phyloP scores from a whole-genome alignment of 2,888 invertebrate genomes.

The Harpalus rufipes region DNA sequence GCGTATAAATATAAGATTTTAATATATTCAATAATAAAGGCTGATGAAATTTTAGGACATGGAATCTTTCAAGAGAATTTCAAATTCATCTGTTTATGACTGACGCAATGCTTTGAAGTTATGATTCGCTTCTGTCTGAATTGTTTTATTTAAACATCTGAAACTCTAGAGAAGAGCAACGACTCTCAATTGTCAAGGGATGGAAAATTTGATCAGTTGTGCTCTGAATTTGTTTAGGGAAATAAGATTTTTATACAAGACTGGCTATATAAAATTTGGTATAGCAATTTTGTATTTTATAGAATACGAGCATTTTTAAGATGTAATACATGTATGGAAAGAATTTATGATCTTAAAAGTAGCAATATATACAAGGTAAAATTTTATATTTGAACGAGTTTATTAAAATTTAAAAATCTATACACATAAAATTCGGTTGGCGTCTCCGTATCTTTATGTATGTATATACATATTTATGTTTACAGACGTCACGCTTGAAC shows the following conservation, averaged over 20 bases:
- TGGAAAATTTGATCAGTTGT: background rate
- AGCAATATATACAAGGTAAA: too few relatives aligned
- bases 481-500: too few relatives aligned
- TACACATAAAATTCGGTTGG: too few relatives aligned
- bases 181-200: background rate
- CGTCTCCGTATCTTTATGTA: too few relatives aligned
- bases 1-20: background rate
- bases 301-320: background rate
- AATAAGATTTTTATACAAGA: background rate
- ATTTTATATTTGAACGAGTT: too few relatives aligned
- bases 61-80: background rate
- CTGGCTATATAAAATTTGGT: background rate
- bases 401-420: too few relatives aligned
- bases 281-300: background rate
- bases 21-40: background rate
- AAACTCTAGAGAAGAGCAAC: background rate
- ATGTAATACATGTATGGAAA: too few relatives aligned
- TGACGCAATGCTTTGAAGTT: background rate
- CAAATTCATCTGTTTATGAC: background rate
- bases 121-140: background rate
- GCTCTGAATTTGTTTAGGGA: slow-evolving; percentile 1
- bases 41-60: background rate
- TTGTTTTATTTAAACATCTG: slow-evolving; percentile 6
- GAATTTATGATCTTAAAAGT: background rate
- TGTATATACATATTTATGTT: too few relatives aligned